Percentiles rank a stretch among this genome's conserved stretches.
phyloP scores from a whole-genome alignment of 2,888 invertebrate genomes.

The Diploptera punctata region DNA sequence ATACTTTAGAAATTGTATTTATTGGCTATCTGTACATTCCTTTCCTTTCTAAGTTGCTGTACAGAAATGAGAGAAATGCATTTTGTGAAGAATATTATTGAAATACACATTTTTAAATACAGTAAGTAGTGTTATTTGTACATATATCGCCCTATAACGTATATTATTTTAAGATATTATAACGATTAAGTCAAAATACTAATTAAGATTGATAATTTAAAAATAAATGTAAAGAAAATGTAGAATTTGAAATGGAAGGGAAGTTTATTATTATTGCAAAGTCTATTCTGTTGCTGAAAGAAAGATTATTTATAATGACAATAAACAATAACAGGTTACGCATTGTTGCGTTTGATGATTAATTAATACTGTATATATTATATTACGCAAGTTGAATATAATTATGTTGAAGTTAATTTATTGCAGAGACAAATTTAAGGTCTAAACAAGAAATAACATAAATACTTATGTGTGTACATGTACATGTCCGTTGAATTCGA shows the following conservation, averaged over 20 bases:
- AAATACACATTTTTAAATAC: too few species aligned
- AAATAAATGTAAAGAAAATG: too few species aligned
- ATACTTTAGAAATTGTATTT: too few species aligned
- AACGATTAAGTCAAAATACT: too few species aligned
- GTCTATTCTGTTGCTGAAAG: neutral
- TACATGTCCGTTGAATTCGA: slow-evolving; percentile 31
- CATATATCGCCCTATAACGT: too few species aligned
- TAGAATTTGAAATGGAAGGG: too few species aligned
- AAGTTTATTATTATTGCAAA: neutral
- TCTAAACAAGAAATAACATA: slow-evolving; percentile 15
- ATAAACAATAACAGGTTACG: slow-evolving; percentile 3
- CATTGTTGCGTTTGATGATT: slow-evolving; percentile 6
- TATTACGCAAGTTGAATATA: slow-evolving; percentile 19
- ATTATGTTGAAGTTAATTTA: slow-evolving; percentile 19
- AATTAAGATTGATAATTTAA: neutral
- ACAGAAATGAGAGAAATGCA: too few species aligned
- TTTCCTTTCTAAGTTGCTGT: too few species aligned
- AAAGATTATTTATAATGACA: neutral
- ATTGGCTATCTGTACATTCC: too few species aligned
- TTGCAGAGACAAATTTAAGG: slow-evolving; percentile 24
- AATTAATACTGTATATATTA: slow-evolving; percentile 6
- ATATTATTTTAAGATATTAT: too few species aligned
- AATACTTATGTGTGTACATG: slow-evolving; percentile 19
- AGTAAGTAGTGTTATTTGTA: too few species aligned
- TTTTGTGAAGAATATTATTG: too few species aligned